A percentile compares a stretch with the other conserved stretches of the same genome.
phyloP scores from a whole-genome alignment of 2,113 vertebrate genomes.

The Galbula dea region DNA sequence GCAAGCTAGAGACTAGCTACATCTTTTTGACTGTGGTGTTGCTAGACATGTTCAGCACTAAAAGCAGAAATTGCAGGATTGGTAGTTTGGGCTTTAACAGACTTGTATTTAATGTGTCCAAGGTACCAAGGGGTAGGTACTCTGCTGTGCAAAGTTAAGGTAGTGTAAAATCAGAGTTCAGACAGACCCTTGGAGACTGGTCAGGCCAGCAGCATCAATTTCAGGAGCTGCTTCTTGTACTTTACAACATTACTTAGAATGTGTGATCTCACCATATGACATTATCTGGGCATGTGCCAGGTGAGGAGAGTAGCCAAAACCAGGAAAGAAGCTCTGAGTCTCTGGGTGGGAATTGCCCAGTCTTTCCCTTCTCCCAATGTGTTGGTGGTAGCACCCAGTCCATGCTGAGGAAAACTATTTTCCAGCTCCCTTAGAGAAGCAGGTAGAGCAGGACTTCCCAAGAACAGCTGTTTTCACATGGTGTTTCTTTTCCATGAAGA shows the following conservation, averaged over 20 bases:
- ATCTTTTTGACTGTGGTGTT: neutral
- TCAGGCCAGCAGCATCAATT: neutral
- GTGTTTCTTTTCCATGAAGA: neutral
- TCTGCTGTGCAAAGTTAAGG: neutral
- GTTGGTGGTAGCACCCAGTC: neutral
- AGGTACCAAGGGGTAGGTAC: neutral
- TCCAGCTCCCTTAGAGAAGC: neutral
- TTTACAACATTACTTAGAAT: neutral
- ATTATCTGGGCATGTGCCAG: accelerated
- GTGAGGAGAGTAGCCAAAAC: neutral
- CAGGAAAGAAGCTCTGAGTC: neutral
- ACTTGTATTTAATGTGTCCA: neutral
- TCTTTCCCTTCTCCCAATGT: neutral
- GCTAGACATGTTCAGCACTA: neutral
- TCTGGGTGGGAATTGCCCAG: neutral
- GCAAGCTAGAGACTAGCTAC: neutral
- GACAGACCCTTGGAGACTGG: neutral
- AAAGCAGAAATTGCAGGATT: neutral
- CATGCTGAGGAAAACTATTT: neutral
- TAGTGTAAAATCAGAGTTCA: neutral
- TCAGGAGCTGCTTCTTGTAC: neutral
- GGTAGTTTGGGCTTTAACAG: neutral
- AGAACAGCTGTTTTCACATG: neutral
- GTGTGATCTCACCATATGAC: neutral
- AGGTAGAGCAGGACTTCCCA: neutral